These are phyloP conservation scores for Cerastis rubricosa DNA, from an alignment of 2,888 invertebrate genomes.

Conservation along the genomic window DNA sequence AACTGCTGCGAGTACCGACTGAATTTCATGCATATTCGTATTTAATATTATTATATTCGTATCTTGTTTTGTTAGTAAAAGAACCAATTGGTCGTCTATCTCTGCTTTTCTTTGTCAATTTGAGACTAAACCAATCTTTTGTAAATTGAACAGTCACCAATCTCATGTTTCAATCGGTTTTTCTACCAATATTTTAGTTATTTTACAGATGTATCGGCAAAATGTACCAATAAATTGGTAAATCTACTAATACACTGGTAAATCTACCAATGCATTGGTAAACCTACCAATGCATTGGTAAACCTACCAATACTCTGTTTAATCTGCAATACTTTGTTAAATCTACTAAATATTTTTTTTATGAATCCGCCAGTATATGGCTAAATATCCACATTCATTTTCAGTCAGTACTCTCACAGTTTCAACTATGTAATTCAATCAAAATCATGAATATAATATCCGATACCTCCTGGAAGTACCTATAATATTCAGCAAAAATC, in stretches of 20 bases:
- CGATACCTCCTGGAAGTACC: conserved; percentile 42
- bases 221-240: not conserved
- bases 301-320: not conserved
- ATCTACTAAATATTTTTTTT: not conserved
- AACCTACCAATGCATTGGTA: not conserved
- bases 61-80: not conserved
- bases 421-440: not conserved
- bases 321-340: not conserved
- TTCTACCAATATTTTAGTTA: not conserved
- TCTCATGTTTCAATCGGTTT: too few species aligned
- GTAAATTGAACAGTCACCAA: not conserved
- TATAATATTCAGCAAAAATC: not conserved
- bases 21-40: not conserved
- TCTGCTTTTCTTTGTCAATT: not conserved
- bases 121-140: not conserved
- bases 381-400: not conserved
- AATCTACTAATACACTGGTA: not conserved
- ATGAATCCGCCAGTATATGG: not conserved
- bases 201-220: not conserved
- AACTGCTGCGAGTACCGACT: conserved; percentile 13
- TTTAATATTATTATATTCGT: too few species aligned
- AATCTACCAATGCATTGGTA: not conserved
- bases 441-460: conserved; percentile 42
- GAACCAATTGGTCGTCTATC: not conserved
- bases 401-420: conserved; percentile 39